Conservation (phyloP, 2,888 invertebrate species). For the Neoascia interrupta region DNA sequence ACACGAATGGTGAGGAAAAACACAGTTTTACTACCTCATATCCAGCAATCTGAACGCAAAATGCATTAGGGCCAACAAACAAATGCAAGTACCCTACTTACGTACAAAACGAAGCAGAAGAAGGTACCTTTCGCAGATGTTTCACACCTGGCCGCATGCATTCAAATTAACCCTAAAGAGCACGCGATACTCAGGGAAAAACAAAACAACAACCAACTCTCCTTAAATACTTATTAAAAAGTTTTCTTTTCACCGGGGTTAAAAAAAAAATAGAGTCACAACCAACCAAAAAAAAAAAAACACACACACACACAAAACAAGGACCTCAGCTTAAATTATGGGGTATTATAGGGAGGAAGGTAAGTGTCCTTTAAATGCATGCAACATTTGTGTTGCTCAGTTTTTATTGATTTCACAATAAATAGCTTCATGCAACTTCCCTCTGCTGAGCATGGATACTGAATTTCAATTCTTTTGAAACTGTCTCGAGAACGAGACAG, state of each 20-base stretch:
- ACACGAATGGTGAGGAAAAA: constrained; percentile 5
- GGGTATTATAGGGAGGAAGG: neutral
- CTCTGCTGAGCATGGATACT: neutral
- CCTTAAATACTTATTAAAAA: constrained; percentile 65
- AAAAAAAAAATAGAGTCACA: constrained; percentile 10
- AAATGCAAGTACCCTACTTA: constrained; percentile 4
- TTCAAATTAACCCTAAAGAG: constrained; percentile 64
- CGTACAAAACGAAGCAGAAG: constrained; percentile 17
- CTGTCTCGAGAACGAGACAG: constrained; percentile 38
- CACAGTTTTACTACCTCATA: constrained; percentile 28
- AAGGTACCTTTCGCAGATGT: constrained; percentile 55
- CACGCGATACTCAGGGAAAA: constrained; percentile 35
- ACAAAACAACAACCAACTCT: constrained; percentile 19
- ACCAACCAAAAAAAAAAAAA: constrained; percentile 7
- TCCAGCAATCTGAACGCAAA: constrained; percentile 52
- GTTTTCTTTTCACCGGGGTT: constrained; percentile 28
- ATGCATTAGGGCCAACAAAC: constrained; percentile 61
- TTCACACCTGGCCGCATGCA: constrained; percentile 68
- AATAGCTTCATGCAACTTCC: constrained; percentile 25
- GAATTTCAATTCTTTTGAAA: constrained; percentile 27
- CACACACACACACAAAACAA: neutral
- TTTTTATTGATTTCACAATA: constrained; percentile 50
- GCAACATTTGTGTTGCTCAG: constrained; percentile 54
- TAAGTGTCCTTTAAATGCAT: constrained; percentile 57
- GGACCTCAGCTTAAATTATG: neutral